Evolutionary conservation across 2,113 vertebrate species (phyloP).

Genomic region (Mesoclemmys tuberculata): DNA sequence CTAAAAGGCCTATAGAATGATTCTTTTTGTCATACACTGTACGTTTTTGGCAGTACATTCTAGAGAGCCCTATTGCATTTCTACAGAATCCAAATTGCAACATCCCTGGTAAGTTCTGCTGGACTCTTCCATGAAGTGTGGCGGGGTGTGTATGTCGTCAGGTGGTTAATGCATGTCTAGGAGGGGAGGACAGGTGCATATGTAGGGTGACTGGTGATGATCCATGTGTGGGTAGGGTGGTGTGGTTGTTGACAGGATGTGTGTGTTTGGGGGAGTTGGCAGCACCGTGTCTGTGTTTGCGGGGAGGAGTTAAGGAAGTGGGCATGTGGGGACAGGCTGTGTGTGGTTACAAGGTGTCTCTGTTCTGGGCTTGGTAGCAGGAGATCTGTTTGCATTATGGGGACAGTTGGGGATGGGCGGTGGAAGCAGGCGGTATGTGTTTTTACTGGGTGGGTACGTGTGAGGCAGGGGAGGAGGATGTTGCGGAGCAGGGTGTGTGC

Average conservation of each 20-base stretch:
- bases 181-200: not conserved
- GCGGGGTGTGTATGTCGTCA: not conserved
- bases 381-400: not conserved
- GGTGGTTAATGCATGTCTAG: not conserved
- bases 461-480: not conserved
- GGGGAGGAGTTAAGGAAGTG: conserved; percentile 5
- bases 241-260: not conserved
- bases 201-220: not conserved
- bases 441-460: not conserved
- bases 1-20: not conserved
- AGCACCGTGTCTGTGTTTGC: not conserved
- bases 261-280: conserved; percentile 26
- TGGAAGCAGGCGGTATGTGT: not conserved
- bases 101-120: not conserved
- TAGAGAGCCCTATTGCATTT: not conserved
- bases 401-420: not conserved
- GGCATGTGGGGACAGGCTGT: conserved; percentile 21
- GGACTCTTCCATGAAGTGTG: not conserved
- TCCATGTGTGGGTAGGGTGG: conserved; percentile 5
- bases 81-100: not conserved
- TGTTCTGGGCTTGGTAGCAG: not conserved
- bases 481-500: fast-evolving
- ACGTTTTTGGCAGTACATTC: not conserved
- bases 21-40: not conserved
- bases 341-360: not conserved